A percentile compares a stretch with the other conserved stretches of the same genome.
Evolutionary conservation across 2,888 invertebrate species (phyloP).

Genomic region (Latrodectus hesperus): DNA sequence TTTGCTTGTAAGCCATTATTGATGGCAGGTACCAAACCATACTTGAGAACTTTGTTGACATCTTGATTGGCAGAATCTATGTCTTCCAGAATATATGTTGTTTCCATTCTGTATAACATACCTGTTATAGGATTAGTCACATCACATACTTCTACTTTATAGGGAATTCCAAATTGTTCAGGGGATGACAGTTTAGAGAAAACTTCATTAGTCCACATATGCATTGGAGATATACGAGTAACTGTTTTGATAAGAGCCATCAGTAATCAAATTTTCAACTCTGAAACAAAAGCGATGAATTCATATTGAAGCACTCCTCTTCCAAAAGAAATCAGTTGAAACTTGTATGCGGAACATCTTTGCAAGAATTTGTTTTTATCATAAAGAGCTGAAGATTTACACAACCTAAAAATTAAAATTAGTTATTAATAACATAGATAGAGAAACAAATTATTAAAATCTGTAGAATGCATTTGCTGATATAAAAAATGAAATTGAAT

Average conservation of each 20-base stretch:
- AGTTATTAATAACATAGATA: too few species aligned
- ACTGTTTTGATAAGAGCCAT: neutral
- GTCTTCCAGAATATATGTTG: neutral
- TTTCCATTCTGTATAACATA: slow-evolving; percentile 4
- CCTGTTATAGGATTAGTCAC: slow-evolving; percentile 8
- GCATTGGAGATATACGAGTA: neutral
- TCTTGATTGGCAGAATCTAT: neutral
- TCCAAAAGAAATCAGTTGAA: too few species aligned
- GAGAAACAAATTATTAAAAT: too few species aligned
- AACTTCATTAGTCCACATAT: neutral
- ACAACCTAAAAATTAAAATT: too few species aligned
- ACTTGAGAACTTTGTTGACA: slow-evolving; percentile 1
- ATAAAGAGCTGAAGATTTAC: too few species aligned
- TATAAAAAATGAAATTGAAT: too few species aligned
- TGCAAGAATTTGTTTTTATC: too few species aligned
- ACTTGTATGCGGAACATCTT: too few species aligned
- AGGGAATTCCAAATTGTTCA: slow-evolving; percentile 12
- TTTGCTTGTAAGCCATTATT: neutral
- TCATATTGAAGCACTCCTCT: too few species aligned
- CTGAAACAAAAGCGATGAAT: too few species aligned
- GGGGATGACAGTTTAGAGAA: neutral
- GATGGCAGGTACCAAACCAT: slow-evolving; percentile 7
- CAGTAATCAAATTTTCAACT: neutral
- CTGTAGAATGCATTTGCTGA: too few species aligned
- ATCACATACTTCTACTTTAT: neutral